Evolutionary conservation across 2,113 vertebrate genomes (phyloP).

Genomic region (Abramis brama): DNA sequence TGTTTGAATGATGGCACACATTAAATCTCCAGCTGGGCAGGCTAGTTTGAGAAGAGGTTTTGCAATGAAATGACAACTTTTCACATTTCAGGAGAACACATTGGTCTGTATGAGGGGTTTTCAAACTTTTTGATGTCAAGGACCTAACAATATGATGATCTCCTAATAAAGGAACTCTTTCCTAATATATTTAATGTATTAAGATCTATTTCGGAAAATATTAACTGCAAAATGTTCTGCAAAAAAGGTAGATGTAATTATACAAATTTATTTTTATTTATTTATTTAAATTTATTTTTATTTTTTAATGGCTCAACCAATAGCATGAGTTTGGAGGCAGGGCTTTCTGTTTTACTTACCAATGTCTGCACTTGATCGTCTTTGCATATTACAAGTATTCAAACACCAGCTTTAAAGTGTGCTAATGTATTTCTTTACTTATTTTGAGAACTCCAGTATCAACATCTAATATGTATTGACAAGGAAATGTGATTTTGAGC

Average conservation of each 20-base stretch:
- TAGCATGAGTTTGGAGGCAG: not conserved
- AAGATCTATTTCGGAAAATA: not conserved
- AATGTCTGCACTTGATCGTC: not conserved
- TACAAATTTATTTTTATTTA: no score
- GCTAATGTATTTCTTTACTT: not conserved
- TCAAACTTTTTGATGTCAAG: not conserved
- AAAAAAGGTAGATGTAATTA: not conserved
- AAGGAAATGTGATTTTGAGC: not conserved
- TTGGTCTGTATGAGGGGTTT: not conserved
- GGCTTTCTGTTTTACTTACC: not conserved
- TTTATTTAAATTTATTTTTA: no score
- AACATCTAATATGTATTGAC: not conserved
- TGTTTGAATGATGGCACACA: not conserved
- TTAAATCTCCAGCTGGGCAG: conserved; percentile 21
- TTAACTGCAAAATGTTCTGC: not conserved
- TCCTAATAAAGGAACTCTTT: not conserved
- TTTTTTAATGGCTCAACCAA: not conserved
- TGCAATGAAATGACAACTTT: not conserved
- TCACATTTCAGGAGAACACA: not conserved
- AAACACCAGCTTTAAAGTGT: not conserved
- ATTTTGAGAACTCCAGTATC: not conserved
- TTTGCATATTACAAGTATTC: not conserved
- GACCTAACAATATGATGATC: not conserved
- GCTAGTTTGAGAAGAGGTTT: not conserved
- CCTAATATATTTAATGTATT: not conserved